Evolutionary conservation across 1,140 invertebrate species (phyloP), one percentile per base, ranked within the genome.

Genomic region (Ostrea denselamellosa): DNA sequence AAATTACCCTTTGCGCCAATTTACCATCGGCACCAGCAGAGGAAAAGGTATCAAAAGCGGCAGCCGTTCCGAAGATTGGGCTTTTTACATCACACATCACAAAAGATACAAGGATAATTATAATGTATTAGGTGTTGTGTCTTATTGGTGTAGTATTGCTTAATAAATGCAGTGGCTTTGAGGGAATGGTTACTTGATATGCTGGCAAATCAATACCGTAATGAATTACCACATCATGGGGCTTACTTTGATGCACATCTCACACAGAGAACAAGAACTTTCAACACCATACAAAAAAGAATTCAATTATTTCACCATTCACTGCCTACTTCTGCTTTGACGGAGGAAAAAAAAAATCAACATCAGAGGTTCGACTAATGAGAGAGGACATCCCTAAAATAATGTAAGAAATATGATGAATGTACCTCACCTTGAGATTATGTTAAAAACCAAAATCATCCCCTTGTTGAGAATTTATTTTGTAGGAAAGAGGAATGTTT

Each of bases 1-100:
- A 77, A 77, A 77, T 77, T 77, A 77, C 68, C 68, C 68, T 77
- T 71, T 77, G 68, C 68, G 25, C 68, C 68, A 77, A 77, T 77
- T 77, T 77, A 77, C 68, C 68, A 77, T 14, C 22, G 68, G 68
- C 68, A 22, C 25, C 14, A 77, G 68, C 68, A 77, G 68, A 77
- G 28, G 28, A 25, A 34, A 28, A 77, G 68, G 68, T 25, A 77
- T 77, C 68, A 77, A 77, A 77, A 77, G 28, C 68, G 28, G 9
- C 25, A 34, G 68, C 28, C 28, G 22, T 25, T 77, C 68, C 28
- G 68, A 77, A 77, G 68, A 77, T 77, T 77, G 68, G 68, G 68
- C 68, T 77, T 77, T 77, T 77, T 77, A 77, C 68, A 25, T 77
- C 68, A 17, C 68, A 77, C 68, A 77, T 77, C 68, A 77, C 22